Conservation (phyloP, 2,113 vertebrate genomes). For the Phycodurus eques region DNA sequence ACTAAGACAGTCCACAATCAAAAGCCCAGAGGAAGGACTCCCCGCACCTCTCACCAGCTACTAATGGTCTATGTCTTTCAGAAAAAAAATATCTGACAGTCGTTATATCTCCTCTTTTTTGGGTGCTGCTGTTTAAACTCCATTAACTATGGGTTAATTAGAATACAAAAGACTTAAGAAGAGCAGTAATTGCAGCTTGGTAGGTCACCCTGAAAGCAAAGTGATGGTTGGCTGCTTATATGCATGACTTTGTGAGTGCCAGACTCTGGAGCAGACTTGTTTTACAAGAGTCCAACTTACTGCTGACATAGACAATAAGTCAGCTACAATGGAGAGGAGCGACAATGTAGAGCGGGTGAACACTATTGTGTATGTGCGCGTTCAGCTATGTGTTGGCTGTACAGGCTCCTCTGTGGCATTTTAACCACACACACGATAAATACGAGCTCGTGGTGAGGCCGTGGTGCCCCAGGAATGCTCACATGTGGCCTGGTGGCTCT, state of each 20-base stretch:
- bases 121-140: slow-evolving; percentile 67
- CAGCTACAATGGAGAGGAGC: slow-evolving; percentile 33
- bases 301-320: slow-evolving; percentile 54
- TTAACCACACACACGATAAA: slow-evolving; percentile 77
- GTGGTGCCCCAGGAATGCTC: slow-evolving; percentile 72
- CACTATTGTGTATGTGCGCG: slow-evolving; percentile 39
- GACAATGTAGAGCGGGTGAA: slow-evolving; percentile 31
- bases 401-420: slow-evolving; percentile 62
- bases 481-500: slow-evolving; percentile 70
- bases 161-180: slow-evolving; percentile 63
- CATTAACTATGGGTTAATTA: slow-evolving; percentile 73
- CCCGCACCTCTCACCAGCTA: slow-evolving; percentile 68
- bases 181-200: slow-evolving; percentile 66
- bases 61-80: slow-evolving; percentile 72
- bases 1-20: slow-evolving; percentile 76
- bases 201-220: slow-evolving; percentile 46
- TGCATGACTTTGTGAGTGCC: slow-evolving; percentile 41
- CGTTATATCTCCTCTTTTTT: slow-evolving; percentile 62
- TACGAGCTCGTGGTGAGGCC: slow-evolving; percentile 74
- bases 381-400: slow-evolving; percentile 64
- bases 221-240: slow-evolving; percentile 49
- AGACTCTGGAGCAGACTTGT: slow-evolving; percentile 34
- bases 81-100: slow-evolving; percentile 54
- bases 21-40: slow-evolving; percentile 66
- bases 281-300: slow-evolving; percentile 37